These are phyloP conservation scores for Cyclura pinguis DNA, from an alignment of 2,797 vertebrate species.

Conservation along the genomic window DNA sequence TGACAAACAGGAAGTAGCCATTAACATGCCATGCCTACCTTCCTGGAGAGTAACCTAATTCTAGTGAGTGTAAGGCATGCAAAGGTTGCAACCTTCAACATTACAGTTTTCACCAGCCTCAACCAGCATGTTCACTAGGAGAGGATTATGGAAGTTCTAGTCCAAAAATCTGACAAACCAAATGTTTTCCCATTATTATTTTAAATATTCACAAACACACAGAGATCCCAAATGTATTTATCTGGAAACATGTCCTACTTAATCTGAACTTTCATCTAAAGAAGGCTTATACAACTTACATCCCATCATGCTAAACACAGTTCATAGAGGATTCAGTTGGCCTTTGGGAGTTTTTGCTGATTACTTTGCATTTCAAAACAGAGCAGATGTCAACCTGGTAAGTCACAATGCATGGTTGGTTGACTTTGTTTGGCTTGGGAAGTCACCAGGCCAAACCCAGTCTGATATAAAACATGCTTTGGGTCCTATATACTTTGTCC, in stretches of 20 bases:
- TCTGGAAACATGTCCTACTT: background rate
- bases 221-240: background rate
- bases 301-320: background rate
- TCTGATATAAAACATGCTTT: background rate
- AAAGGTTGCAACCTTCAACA: too few species aligned
- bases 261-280: background rate
- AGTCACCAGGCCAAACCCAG: background rate
- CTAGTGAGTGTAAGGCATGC: too few species aligned
- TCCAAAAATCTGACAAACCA: too few species aligned
- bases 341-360: background rate
- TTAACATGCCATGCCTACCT: too few species aligned
- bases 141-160: too few species aligned
- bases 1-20: too few species aligned
- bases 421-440: slow-evolving; percentile 3
- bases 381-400: background rate
- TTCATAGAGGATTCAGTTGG: background rate
- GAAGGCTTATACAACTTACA: background rate
- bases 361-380: background rate
- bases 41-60: too few species aligned
- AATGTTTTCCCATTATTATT: background rate
- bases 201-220: background rate
- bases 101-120: too few species aligned
- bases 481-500: too few species aligned
- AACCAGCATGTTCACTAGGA: too few species aligned
- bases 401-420: background rate